Evolutionary conservation across 2,113 vertebrate species (phyloP).

Genomic region (Syngnathus scovelli): DNA sequence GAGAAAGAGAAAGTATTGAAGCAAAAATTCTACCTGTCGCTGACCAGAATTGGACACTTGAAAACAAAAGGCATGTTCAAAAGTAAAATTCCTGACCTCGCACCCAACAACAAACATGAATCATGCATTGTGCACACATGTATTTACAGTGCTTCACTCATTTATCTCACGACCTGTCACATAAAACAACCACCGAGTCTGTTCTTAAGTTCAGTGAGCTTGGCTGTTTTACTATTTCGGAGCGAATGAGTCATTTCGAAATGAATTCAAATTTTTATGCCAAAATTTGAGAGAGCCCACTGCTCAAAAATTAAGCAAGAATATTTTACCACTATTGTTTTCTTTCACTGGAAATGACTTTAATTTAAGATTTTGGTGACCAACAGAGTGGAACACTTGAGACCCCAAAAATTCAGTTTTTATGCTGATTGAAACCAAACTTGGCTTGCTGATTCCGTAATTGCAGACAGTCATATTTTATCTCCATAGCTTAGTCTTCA

Average conservation of each 20-base stretch:
- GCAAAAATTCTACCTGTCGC: neutral
- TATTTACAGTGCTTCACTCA: neutral
- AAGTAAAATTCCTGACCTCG: no score
- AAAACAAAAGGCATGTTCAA: no score
- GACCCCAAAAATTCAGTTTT: no score
- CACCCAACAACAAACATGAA: neutral
- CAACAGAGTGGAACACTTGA: no score
- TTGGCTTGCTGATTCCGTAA: no score
- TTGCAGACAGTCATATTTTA: no score
- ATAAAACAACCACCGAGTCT: neutral
- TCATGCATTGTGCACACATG: neutral
- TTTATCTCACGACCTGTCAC: neutral
- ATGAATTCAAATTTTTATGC: neutral
- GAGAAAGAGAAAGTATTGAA: neutral
- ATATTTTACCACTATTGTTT: neutral
- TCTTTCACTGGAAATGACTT: neutral
- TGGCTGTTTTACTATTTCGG: neutral
- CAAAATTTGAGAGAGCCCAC: neutral
- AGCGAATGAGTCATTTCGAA: neutral
- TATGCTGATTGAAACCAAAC: no score
- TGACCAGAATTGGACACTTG: neutral
- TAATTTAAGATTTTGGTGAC: no score
- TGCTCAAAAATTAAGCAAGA: neutral
- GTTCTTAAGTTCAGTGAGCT: neutral
- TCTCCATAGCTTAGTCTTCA: no score